Evolutionary conservation across 2,888 invertebrate genomes (phyloP), one percentile per base, ranked within the genome.

Genomic region (Oeneis ivallda): DNA sequence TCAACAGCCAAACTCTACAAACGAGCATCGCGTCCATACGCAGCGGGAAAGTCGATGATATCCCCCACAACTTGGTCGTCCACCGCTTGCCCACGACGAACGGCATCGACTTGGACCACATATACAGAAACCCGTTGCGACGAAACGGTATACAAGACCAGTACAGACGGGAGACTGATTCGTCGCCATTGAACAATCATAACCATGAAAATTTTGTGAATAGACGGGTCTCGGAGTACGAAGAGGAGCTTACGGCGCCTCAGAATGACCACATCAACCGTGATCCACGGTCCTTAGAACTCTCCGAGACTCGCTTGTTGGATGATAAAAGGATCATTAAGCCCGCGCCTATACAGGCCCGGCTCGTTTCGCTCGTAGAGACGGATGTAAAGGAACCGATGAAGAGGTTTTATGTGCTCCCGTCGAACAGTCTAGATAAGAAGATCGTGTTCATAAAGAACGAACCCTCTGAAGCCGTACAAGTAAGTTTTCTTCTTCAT

Each of bases 371-470:
- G 0, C 80, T 90, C 0, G 79, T 88, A 4, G 85, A 89, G 60
- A 69, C 83, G 0, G 89, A 89, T 13, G 74, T 80, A 2, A 89
- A 88, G 66, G 89, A 90, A 32, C 69, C 82, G 0, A 79, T 87
- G 4, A 87, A 86, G 72, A 76, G 87, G 60, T 84, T 89, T 70
- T 92, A 89, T 67, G 91, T 92, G 34, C 81, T 92, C 65, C 92
- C 92, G n/a, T 89, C 89, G 68, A 82, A 77, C 65, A 72, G 80
- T 47, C 77, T 89, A 15, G 94, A 95, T 58, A 94, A 95, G 79
- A 95, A 94, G 79, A 86, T 94, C 70, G 93, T 95, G 75, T 91
- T 95, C 62, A 93, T 94, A 68, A 95, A 95, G 80, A 94, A 93
- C 80, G 93, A 94, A 71, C 92, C 92, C 1, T 52, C 83, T 54